These are phyloP conservation scores for Acanthopleura granulata DNA, from an alignment of 2,888 invertebrate species.

Conservation along the genomic window DNA sequence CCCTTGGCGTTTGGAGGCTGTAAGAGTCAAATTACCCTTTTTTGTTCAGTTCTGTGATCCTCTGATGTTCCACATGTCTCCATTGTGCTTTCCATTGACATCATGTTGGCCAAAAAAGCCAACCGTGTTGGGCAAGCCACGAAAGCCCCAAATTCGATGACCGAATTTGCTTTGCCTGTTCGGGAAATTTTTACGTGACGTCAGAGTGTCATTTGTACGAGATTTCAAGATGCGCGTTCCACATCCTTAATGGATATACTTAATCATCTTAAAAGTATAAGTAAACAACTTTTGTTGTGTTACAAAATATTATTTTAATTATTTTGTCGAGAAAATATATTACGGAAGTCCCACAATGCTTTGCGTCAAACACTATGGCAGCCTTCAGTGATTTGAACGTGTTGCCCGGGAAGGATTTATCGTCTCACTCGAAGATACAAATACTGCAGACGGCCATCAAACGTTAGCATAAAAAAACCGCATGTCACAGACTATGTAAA, in stretches of 20 bases:
- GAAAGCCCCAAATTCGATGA: not conserved
- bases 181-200: slow-evolving; percentile 22
- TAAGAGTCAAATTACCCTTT: slow-evolving; percentile 46
- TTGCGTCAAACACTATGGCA: slow-evolving; percentile 34
- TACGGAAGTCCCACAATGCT: not conserved
- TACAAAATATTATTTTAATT: not conserved
- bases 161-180: not conserved
- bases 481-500: no score
- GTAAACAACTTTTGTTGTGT: not conserved
- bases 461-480: no score
- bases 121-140: not conserved
- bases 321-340: not conserved
- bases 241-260: no score
- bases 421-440: no score
- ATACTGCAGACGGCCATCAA: no score
- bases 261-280: no score
- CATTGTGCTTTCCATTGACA: slow-evolving; percentile 62
- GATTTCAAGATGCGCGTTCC: not conserved
- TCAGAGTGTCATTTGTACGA: slow-evolving; percentile 18
- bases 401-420: slow-evolving; percentile 29
- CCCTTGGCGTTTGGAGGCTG: slow-evolving; percentile 4
- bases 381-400: slow-evolving; percentile 49
- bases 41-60: slow-evolving; percentile 57
- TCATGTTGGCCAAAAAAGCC: slow-evolving; percentile 40
- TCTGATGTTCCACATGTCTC: slow-evolving; percentile 57